phyloP scores from a whole-genome alignment of 2,888 invertebrate species.

The Apotomis capreana region DNA sequence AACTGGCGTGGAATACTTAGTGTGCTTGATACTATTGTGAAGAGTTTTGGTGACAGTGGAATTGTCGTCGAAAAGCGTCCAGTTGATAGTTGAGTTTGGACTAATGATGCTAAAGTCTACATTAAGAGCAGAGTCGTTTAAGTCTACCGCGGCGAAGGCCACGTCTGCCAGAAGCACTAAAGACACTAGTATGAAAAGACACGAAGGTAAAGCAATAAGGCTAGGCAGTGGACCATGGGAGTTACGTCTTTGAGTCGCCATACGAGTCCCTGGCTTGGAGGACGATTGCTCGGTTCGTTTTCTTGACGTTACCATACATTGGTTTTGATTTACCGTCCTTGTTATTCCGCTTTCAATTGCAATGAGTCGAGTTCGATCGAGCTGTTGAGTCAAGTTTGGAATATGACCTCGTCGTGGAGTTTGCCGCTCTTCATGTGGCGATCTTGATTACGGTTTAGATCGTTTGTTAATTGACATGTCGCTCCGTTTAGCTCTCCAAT shows the following conservation, averaged over 20 bases:
- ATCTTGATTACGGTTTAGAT: conserved; percentile 67
- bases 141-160: conserved; percentile 62
- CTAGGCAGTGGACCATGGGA: conserved; percentile 78
- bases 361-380: conserved; percentile 29
- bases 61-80: conserved; percentile 68
- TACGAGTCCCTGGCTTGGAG: conserved; percentile 79
- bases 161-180: conserved; percentile 63
- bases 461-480: conserved; percentile 76
- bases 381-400: conserved; percentile 71
- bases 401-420: conserved; percentile 70
- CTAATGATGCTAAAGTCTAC: conserved; percentile 62
- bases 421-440: conserved; percentile 68
- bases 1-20: conserved; percentile 72
- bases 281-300: conserved; percentile 67
- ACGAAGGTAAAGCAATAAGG: conserved; percentile 83
- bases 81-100: conserved; percentile 66
- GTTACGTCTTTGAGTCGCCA: conserved; percentile 79
- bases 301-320: conserved; percentile 77
- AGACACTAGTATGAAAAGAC: conserved; percentile 77
- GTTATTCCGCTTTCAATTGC: conserved; percentile 45
- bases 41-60: conserved; percentile 52
- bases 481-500: conserved; percentile 69
- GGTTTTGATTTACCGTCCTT: conserved; percentile 60
- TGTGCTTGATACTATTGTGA: conserved; percentile 67
- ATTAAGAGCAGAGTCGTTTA: conserved; percentile 58